Evolutionary conservation across 2,797 vertebrate genomes (phyloP).

Genomic region (Intellagama lesueurii): DNA sequence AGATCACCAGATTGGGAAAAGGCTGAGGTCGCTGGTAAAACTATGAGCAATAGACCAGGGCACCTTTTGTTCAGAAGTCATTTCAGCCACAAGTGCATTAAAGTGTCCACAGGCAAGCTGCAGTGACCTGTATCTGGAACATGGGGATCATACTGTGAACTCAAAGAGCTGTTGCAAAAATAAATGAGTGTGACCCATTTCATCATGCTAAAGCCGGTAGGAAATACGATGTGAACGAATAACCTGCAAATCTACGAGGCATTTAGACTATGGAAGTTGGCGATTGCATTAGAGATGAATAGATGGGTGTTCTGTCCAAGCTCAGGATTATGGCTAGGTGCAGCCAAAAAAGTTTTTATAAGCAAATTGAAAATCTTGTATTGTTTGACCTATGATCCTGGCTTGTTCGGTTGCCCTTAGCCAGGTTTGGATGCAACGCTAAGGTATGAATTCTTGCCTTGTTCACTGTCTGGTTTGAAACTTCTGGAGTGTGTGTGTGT

Average conservation of each 20-base stretch:
- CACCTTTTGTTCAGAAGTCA: neutral
- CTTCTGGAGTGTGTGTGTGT: neutral
- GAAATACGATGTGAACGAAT: too few relatives aligned
- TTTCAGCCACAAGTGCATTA: neutral
- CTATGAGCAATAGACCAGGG: neutral
- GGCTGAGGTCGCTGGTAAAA: neutral
- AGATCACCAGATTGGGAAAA: neutral
- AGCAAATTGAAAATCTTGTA: too few relatives aligned
- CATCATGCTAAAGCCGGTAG: too few relatives aligned
- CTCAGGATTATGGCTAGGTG: too few relatives aligned
- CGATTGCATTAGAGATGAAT: too few relatives aligned
- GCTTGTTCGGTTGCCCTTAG: neutral
- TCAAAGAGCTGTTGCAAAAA: neutral
- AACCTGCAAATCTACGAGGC: too few relatives aligned
- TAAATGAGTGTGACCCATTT: neutral
- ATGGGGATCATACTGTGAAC: neutral
- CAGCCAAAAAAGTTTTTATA: too few relatives aligned
- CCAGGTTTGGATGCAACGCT: neutral
- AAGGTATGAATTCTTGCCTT: neutral
- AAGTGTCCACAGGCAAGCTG: neutral
- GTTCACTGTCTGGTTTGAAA: too few relatives aligned
- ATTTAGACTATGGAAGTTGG: too few relatives aligned
- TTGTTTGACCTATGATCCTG: too few relatives aligned
- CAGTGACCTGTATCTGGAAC: neutral
- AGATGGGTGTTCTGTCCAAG: too few relatives aligned